These are phyloP conservation scores for Ericerus pela DNA, from an alignment of 1,140 invertebrate genomes.

Conservation along the genomic window DNA sequence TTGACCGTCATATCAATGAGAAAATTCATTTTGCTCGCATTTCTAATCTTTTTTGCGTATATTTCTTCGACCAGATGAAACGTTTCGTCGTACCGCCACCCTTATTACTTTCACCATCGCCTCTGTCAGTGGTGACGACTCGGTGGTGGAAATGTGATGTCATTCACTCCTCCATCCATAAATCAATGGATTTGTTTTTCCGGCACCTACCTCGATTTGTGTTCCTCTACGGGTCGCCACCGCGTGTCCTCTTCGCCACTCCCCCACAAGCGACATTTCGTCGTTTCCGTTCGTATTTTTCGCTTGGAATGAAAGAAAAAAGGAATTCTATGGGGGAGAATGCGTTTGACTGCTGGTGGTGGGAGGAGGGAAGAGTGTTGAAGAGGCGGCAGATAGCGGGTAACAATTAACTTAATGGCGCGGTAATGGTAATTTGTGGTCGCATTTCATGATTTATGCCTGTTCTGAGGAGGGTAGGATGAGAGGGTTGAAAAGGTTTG, in stretches of 20 bases:
- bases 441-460: not conserved
- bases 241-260: not conserved
- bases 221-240: not conserved
- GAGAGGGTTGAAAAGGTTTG: no score
- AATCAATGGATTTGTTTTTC: slow-evolving; percentile 5
- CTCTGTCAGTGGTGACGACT: no score
- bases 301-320: not conserved
- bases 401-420: slow-evolving; percentile 3
- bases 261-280: not conserved
- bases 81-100: no score
- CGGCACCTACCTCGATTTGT: not conserved
- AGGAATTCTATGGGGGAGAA: not conserved
- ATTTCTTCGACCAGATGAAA: no score
- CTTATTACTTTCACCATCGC: no score
- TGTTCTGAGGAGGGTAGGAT: no score
- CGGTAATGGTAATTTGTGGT: not conserved
- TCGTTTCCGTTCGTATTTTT: not conserved
- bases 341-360: not conserved
- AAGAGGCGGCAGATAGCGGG: not conserved
- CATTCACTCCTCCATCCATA: not conserved
- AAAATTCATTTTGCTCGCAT: no score
- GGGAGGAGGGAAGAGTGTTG: not conserved
- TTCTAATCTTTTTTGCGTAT: no score
- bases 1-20: no score
- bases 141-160: no score